Conservation (phyloP, 2,113 vertebrate species). For the Halcyon senegalensis region DNA sequence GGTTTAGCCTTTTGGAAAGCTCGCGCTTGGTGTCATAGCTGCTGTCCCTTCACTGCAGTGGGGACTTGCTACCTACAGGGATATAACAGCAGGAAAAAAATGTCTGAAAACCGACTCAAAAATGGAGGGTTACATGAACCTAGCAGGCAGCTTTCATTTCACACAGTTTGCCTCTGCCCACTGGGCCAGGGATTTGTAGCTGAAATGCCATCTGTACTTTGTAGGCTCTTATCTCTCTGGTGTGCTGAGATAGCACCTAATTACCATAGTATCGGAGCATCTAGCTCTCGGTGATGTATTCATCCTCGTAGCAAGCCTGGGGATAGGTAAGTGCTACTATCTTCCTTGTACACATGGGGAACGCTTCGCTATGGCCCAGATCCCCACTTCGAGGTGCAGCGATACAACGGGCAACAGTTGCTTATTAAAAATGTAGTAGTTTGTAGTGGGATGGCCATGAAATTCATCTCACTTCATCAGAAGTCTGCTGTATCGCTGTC, state of each 20-base stretch:
- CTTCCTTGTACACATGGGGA: neutral
- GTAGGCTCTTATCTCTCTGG: neutral
- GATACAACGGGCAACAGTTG: neutral
- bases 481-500: neutral
- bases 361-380: rapidly evolving
- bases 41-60: rapidly evolving
- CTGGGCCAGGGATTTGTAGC: neutral
- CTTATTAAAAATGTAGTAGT: neutral
- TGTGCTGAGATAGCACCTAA: neutral
- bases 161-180: neutral
- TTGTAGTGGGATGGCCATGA: neutral
- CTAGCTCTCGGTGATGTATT: neutral
- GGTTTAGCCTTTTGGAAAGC: neutral
- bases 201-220: neutral
- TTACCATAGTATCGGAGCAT: neutral
- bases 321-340: neutral
- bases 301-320: neutral
- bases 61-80: neutral
- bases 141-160: neutral
- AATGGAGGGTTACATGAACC: neutral
- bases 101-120: neutral
- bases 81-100: neutral
- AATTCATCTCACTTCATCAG: neutral
- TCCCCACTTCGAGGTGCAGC: neutral
- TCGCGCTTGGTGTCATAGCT: neutral